Evolutionary conservation across 1,140 invertebrate genomes (phyloP), one percentile per base, ranked within the genome.

Genomic region (Scaptomyza graminum): DNA sequence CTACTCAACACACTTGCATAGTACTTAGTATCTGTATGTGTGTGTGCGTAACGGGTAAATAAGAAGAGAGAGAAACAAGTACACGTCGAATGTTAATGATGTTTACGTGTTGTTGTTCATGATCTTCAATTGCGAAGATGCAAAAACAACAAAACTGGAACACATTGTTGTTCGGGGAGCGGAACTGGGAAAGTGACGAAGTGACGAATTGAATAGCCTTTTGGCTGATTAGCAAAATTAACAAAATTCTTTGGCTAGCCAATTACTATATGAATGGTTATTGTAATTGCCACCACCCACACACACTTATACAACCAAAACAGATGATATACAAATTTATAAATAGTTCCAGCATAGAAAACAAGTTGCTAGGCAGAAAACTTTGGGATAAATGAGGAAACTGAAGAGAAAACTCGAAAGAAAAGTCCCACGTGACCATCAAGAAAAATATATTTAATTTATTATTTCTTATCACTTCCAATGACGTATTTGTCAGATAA

Each of bases 181-280:
- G n/a, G 12, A n/a, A n/a, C 52, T 71, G 68, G 39, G 65, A 71
- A 65, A 71, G 51, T n/a, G 37, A 12, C 34, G n/a, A 67, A n/a
- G n/a, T n/a, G n/a, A n/a, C n/a, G n/a, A n/a, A n/a, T n/a, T 46
- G 59, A 64, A 64, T 46, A 18, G 18, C 22, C 31, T 31, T 51
- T 34, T 34, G n/a, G 37, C 47, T 60, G 37, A 56, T 49, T 65
- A 31, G 22, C 6, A 34, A 34, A 34, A 41, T 41, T 3, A 5
- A 5, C 3, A 41, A 9, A 39, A 41, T 41, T n/a, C n/a, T 41
- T 41, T 41, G 34, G 34, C 9, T 37, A 12, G 34, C 11, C 11
- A 37, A 13, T 51, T 51, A 13, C 34, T 51, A 31, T 15, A 28
- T 5, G 16, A 37, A 52, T 52, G 6, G 6, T 12, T 12, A 1